Percentiles rank a stretch among this genome's conserved stretches.
Evolutionary conservation across 1,140 invertebrate species (phyloP).

Genomic region (Dreissena polymorpha): DNA sequence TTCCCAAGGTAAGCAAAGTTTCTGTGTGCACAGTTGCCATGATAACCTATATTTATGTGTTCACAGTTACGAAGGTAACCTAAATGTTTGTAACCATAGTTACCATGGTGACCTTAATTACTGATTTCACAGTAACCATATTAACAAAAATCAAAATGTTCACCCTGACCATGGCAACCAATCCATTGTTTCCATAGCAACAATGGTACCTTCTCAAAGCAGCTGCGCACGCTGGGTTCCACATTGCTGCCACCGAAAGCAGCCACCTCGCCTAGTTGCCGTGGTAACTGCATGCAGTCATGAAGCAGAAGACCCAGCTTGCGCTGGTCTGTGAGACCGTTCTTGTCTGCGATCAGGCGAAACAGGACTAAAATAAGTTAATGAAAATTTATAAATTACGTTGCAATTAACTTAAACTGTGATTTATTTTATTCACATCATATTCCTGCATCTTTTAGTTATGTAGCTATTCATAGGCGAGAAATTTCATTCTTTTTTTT

Average conservation of each 20-base stretch:
- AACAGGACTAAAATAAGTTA: slow-evolving; percentile 95
- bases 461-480: no score
- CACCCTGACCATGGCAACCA: no score
- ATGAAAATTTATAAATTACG: slow-evolving; percentile 8
- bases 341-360: slow-evolving; percentile 96
- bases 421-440: no score
- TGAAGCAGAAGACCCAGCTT: slow-evolving; percentile 96
- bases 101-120: background rate
- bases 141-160: background rate
- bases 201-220: slow-evolving; percentile 88
- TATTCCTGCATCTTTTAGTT: no score
- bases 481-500: no score
- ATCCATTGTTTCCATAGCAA: slow-evolving; percentile 82
- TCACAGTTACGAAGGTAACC: no score
- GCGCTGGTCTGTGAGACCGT: slow-evolving; percentile 95
- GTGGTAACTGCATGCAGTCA: slow-evolving; percentile 96
- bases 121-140: background rate
- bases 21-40: no score
- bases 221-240: slow-evolving; percentile 97
- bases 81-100: no score
- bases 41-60: no score
- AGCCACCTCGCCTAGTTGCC: slow-evolving; percentile 97
- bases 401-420: no score
- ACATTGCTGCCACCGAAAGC: slow-evolving; percentile 99
- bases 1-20: no score